phyloP scores from a whole-genome alignment of 2,113 vertebrate genomes.

The Oreocharis arfaki region DNA sequence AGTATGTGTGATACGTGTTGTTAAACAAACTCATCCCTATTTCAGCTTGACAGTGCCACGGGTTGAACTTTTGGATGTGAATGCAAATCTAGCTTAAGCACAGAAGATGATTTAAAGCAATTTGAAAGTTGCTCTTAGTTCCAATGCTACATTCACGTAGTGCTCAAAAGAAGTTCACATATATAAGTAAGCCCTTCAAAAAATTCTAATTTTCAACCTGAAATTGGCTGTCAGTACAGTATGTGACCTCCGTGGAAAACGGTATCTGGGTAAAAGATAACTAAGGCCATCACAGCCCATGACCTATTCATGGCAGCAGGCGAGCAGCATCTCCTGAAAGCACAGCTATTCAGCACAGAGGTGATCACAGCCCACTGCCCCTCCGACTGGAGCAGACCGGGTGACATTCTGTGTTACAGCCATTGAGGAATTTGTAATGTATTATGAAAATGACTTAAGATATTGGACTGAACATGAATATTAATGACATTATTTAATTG shows the following conservation, averaged over 20 bases:
- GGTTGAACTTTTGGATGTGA: slow-evolving; percentile 24
- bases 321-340: background rate
- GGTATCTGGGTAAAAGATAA: background rate
- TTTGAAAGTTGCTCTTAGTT: background rate
- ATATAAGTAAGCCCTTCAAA: background rate
- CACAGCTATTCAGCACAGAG: background rate
- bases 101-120: background rate
- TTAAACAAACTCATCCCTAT: slow-evolving; percentile 47
- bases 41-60: background rate
- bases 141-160: background rate
- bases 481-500: background rate
- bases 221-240: background rate
- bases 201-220: background rate
- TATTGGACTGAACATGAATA: background rate
- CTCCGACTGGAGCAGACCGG: background rate
- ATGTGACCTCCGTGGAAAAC: background rate
- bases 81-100: slow-evolving; percentile 6
- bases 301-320: background rate
- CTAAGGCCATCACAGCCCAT: background rate
- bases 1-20: background rate
- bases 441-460: background rate
- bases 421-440: background rate
- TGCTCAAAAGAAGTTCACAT: background rate
- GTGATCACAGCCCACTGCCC: background rate
- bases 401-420: background rate